Percentiles rank a stretch among this genome's conserved stretches.
Evolutionary conservation across 2,888 invertebrate species (phyloP).

Genomic region (Volucella bombylans): DNA sequence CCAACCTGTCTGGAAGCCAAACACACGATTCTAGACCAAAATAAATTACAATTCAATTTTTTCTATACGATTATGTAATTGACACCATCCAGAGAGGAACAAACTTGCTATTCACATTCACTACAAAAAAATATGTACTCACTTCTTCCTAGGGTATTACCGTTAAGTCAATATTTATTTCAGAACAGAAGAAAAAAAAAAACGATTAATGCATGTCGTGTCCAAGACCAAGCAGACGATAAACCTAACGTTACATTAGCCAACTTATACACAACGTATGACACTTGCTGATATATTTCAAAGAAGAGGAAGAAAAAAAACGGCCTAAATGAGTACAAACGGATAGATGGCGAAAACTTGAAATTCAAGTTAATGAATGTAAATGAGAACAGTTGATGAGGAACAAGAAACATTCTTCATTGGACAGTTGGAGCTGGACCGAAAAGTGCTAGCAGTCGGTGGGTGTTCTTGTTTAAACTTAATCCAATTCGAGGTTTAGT

Average conservation of each 20-base stretch:
- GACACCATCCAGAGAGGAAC: not conserved
- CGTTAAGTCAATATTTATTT: constrained; percentile 44
- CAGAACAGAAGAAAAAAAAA: not conserved
- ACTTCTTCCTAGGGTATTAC: constrained; percentile 22
- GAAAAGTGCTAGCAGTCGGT: too few relatives aligned
- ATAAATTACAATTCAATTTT: too few relatives aligned
- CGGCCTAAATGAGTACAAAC: constrained; percentile 12
- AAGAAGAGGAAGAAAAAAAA: constrained; percentile 1
- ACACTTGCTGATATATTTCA: constrained; percentile 41
- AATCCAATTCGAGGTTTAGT: too few relatives aligned
- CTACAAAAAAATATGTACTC: not conserved
- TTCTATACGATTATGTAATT: not conserved
- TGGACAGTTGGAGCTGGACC: not conserved
- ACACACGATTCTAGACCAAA: too few relatives aligned
- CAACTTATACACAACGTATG: constrained; percentile 1
- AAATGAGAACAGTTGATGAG: not conserved
- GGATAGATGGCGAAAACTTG: constrained; percentile 43
- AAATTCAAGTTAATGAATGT: constrained; percentile 38
- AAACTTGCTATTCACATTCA: constrained; percentile 16
- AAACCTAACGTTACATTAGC: constrained; percentile 16
- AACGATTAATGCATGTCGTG: constrained; percentile 61
- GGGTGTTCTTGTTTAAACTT: too few relatives aligned
- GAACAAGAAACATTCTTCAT: not conserved
- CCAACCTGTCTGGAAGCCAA: too few relatives aligned
- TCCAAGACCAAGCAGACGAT: constrained; percentile 16